Conservation (phyloP, 2,797 vertebrate species). For the Gymnothorax javanicus region DNA sequence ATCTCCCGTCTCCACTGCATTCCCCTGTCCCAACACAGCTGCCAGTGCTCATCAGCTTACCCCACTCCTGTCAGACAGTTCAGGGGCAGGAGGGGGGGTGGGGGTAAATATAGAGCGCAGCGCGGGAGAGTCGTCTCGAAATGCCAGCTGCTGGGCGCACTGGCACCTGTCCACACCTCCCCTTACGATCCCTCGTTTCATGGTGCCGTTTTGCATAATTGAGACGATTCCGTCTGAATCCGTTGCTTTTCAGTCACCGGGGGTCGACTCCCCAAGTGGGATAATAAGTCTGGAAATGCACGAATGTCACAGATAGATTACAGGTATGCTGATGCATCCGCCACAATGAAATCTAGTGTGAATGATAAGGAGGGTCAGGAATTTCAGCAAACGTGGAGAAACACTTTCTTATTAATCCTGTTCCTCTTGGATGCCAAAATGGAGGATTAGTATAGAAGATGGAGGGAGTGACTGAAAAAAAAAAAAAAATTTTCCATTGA, state of each 20-base stretch:
- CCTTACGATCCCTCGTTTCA: neutral
- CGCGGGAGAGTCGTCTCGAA: neutral
- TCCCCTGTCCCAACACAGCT: conserved; percentile 74
- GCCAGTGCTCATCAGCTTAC: conserved; percentile 74
- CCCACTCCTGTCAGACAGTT: neutral
- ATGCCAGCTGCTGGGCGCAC: neutral
- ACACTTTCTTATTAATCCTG: neutral
- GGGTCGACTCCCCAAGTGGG: neutral
- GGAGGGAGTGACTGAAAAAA: no score
- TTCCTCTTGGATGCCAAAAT: neutral
- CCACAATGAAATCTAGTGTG: neutral
- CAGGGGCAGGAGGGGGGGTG: conserved; percentile 9
- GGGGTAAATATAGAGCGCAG: conserved; percentile 25
- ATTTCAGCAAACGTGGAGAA: neutral
- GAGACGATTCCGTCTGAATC: neutral
- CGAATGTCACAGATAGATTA: neutral
- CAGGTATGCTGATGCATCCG: neutral
- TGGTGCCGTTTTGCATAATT: neutral
- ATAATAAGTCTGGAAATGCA: neutral
- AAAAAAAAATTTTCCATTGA: no score
- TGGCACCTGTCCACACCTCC: conserved; percentile 20
- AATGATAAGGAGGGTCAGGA: neutral
- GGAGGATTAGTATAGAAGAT: neutral
- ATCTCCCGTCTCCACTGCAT: conserved; percentile 46
- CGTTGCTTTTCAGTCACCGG: neutral